phyloP scores from a whole-genome alignment of 2,888 invertebrate genomes.

The Mantis religiosa region DNA sequence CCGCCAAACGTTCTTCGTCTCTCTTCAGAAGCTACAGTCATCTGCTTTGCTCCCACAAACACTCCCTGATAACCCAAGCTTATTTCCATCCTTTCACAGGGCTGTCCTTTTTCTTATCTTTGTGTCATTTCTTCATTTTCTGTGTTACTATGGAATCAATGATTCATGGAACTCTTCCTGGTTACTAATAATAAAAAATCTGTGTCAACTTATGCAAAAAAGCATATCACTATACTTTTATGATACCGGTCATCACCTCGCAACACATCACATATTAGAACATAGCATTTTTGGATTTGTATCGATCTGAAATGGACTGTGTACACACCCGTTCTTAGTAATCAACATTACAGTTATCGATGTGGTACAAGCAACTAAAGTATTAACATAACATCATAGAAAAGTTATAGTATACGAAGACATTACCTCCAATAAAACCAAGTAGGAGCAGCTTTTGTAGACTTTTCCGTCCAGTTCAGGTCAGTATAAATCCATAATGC shows the following conservation, averaged over 20 bases:
- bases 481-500: neutral
- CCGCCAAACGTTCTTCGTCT: neutral
- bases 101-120: neutral
- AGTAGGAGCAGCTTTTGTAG: neutral
- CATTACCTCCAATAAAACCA: neutral
- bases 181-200: neutral
- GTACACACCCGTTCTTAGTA: too few species aligned
- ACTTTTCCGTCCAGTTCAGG: neutral
- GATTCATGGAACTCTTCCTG: neutral
- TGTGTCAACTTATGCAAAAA: neutral
- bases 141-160: neutral
- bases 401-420: neutral
- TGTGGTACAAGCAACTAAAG: neutral
- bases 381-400: neutral
- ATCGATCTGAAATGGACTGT: neutral
- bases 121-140: neutral
- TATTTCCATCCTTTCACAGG: neutral
- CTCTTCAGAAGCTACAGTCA: neutral
- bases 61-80: neutral
- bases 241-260: neutral
- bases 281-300: neutral
- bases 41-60: neutral
- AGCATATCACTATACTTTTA: neutral
- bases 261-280: neutral
- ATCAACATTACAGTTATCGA: too few species aligned